These are phyloP conservation scores for Parazoanthus swiftii DNA, from an alignment of 92 coral and sea anemone genomes.

Conservation along the genomic window DNA sequence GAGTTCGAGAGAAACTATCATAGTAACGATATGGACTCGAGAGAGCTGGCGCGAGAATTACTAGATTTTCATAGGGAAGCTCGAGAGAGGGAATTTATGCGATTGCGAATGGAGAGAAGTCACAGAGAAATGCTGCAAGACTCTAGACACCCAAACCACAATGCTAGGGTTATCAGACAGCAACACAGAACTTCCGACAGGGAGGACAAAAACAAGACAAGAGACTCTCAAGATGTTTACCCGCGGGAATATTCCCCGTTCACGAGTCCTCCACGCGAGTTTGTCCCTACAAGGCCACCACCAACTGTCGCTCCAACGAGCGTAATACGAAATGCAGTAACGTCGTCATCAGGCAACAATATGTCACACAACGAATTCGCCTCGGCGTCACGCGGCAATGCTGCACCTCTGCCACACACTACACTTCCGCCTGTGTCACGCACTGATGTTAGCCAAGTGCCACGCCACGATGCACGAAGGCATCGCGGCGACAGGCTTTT, in stretches of 20 bases:
- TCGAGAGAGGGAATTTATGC: constrained; percentile 17
- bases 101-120: constrained; percentile 20
- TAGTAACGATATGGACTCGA: constrained; percentile 16
- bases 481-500: background rate
- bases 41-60: constrained; percentile 33
- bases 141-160: constrained; percentile 12
- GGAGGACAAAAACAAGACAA: background rate
- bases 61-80: constrained; percentile 37
- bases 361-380: constrained; percentile 5
- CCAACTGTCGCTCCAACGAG: constrained; percentile 21
- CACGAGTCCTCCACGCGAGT: constrained; percentile 27
- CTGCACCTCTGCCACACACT: background rate
- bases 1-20: constrained; percentile 9
- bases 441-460: background rate
- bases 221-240: background rate
- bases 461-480: background rate
- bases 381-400: background rate
- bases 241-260: constrained; percentile 25
- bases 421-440: constrained; percentile 5
- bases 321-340: constrained; percentile 20
- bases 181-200: background rate
- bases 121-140: constrained; percentile 37
- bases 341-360: background rate
- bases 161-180: background rate
- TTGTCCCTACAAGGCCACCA: constrained; percentile 11